Evolutionary conservation across 2,888 invertebrate species (phyloP).

Genomic region (Eupithecia centaureata): DNA sequence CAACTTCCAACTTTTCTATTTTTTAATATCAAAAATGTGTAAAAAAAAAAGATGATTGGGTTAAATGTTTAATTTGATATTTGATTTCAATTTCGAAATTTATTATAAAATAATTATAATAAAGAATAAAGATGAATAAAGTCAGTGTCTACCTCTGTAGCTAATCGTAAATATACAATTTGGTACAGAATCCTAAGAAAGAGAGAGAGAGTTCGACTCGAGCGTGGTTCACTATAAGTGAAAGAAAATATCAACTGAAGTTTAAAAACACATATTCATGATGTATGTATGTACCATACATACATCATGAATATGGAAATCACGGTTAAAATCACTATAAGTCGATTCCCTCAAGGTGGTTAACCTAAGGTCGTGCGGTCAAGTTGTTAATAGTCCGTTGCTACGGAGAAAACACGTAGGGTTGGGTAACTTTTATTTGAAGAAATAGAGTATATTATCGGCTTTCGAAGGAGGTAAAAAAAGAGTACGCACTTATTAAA

Average conservation of each 20-base stretch:
- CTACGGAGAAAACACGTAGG: slow-evolving; percentile 37
- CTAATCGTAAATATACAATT: not conserved
- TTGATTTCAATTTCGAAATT: no score
- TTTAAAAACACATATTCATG: not conserved
- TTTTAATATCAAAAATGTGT: not conserved
- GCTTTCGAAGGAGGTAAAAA: no score
- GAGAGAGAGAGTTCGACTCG: not conserved
- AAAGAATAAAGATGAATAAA: no score
- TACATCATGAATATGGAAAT: not conserved
- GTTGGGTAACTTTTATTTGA: no score
- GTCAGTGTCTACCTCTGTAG: no score
- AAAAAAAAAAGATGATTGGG: no score
- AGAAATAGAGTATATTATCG: no score
- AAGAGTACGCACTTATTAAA: no score
- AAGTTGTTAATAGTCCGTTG: slow-evolving; percentile 47
- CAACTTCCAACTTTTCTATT: no score
- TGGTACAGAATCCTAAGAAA: not conserved
- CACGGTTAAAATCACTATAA: slow-evolving; percentile 5
- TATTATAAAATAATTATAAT: no score
- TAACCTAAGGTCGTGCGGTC: slow-evolving; percentile 61
- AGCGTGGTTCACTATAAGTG: not conserved
- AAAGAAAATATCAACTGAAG: not conserved
- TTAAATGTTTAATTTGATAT: no score
- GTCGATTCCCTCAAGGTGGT: slow-evolving; percentile 48
- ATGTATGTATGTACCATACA: no score